These are phyloP conservation scores for Mythimna loreyi DNA, from an alignment of 2,888 invertebrate genomes.

Conservation along the genomic window DNA sequence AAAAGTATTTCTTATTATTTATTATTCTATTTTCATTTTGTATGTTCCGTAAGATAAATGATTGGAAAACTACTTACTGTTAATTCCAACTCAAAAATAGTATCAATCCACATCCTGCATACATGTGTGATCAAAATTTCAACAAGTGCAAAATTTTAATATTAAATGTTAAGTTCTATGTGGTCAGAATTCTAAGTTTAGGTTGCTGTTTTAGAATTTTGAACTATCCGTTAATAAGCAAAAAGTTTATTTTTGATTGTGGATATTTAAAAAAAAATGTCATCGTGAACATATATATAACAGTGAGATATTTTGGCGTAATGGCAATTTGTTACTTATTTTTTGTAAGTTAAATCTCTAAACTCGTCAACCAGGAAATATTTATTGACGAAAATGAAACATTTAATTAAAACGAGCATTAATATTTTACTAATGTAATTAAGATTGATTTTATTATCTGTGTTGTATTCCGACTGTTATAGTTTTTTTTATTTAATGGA, in stretches of 20 bases:
- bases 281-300: constrained; percentile 18
- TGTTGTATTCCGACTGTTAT: constrained; percentile 7
- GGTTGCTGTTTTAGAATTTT: neutral
- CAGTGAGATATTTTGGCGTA: constrained; percentile 51
- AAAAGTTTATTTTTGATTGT: constrained; percentile 19
- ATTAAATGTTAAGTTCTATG: constrained; percentile 18
- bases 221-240: neutral
- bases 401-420: constrained; percentile 47
- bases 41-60: neutral
- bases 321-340: constrained; percentile 42
- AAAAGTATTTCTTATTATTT: no score
- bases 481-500: constrained; percentile 28
- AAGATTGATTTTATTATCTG: constrained; percentile 22
- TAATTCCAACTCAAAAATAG: neutral
- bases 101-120: constrained; percentile 3
- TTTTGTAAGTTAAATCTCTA: constrained; percentile 40
- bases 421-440: constrained; percentile 44
- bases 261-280: neutral
- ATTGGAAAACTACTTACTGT: neutral
- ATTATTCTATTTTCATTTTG: neutral
- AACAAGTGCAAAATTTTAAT: constrained; percentile 25
- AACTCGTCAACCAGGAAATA: constrained; percentile 64
- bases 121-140: constrained; percentile 32
- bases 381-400: constrained; percentile 37
- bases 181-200: constrained; percentile 41